Percentiles rank a stretch among this genome's conserved stretches.
phyloP scores from a whole-genome alignment of 2,888 invertebrate genomes.

The Chymomyza procnemis region DNA sequence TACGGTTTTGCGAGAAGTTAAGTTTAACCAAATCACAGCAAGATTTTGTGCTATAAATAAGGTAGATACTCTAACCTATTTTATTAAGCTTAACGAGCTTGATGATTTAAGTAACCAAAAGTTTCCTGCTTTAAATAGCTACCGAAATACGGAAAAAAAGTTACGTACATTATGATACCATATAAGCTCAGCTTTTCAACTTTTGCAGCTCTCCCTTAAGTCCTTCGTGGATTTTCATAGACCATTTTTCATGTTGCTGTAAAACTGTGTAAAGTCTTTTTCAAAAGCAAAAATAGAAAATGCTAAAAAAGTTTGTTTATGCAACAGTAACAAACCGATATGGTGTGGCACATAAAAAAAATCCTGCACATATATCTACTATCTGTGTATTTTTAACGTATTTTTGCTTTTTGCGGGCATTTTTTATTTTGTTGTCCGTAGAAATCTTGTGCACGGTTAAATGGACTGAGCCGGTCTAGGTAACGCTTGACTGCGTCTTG shows the following conservation, averaged over 20 bases:
- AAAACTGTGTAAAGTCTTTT: background rate
- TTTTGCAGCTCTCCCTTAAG: background rate
- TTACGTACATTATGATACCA: background rate
- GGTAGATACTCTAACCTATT: no score
- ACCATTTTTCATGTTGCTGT: constrained; percentile 21
- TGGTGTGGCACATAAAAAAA: constrained; percentile 7
- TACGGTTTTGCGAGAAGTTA: no score
- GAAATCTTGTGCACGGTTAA: constrained; percentile 15
- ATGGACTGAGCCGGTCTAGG: background rate
- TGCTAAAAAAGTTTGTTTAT: constrained; percentile 42
- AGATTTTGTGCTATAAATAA: no score
- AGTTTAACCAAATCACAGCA: no score
- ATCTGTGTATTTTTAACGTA: background rate
- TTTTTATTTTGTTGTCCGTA: constrained; percentile 34
- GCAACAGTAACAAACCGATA: constrained; percentile 22
- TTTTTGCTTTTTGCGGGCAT: background rate
- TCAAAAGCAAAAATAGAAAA: constrained; percentile 20
- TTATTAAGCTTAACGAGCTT: no score
- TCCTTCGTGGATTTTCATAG: background rate
- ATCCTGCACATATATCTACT: background rate
- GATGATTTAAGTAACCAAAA: no score
- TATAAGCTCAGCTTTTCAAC: background rate
- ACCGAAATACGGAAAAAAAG: background rate
- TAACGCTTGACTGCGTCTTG: background rate
- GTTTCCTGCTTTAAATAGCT: background rate